Percentiles rank a stretch among this genome's conserved stretches.
phyloP scores from a whole-genome alignment of 1,140 invertebrate species.

The Eurytemora carolleeae region DNA sequence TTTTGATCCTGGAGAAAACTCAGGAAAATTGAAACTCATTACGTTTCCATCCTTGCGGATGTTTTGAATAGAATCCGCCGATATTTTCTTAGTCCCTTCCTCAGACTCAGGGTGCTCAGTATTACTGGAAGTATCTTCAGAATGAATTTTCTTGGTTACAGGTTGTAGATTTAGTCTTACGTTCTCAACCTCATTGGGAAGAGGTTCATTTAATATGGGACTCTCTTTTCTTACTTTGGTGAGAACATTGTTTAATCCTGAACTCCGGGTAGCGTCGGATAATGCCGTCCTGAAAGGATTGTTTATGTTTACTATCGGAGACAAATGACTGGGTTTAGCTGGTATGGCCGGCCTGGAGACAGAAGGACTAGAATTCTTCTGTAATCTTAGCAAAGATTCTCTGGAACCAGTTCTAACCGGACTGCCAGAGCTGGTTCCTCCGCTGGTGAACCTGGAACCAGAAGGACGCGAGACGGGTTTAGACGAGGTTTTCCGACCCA shows the following conservation, averaged over 20 bases:
- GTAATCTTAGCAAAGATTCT: too few species aligned
- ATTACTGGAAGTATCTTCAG: not conserved
- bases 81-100: conserved; percentile 4
- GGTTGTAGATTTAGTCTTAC: not conserved
- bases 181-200: not conserved
- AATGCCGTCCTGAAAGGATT: too few species aligned
- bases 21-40: conserved; percentile 8
- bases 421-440: not conserved
- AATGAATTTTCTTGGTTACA: not conserved
- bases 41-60: not conserved
- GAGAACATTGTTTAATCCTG: too few species aligned
- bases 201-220: too few species aligned
- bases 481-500: too few species aligned
- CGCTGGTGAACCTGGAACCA: not conserved
- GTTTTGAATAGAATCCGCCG: conserved; percentile 7
- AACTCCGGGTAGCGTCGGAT: too few species aligned
- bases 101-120: not conserved
- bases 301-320: not conserved
- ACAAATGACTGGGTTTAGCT: not conserved
- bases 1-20: too few species aligned
- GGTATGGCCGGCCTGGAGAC: not conserved
- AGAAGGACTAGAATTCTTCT: too few species aligned
- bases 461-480: too few species aligned
- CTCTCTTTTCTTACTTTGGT: too few species aligned
- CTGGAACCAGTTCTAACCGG: not conserved